phyloP scores from a whole-genome alignment of 2,888 invertebrate species.

The Automeris io region DNA sequence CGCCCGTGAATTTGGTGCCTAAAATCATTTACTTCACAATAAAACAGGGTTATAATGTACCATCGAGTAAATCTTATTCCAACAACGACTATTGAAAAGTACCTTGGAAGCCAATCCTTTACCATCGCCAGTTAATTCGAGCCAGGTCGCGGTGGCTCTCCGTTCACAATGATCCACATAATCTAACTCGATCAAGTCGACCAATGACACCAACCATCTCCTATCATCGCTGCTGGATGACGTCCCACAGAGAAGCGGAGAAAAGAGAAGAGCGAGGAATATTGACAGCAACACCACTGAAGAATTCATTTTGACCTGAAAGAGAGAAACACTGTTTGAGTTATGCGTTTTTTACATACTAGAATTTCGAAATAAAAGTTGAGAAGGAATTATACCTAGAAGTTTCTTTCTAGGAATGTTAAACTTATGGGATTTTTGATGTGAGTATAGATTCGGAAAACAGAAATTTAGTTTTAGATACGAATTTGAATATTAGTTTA shows the following conservation, averaged over 20 bases:
- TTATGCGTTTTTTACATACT: not conserved
- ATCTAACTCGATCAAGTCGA: constrained; percentile 65
- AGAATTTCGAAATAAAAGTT: not conserved
- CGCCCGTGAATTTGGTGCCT: too few relatives aligned
- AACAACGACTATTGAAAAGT: too few relatives aligned
- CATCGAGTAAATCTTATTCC: too few relatives aligned
- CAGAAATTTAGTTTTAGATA: too few relatives aligned
- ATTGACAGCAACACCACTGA: constrained; percentile 38
- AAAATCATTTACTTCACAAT: too few relatives aligned
- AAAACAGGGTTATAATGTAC: too few relatives aligned
- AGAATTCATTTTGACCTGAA: constrained; percentile 52
- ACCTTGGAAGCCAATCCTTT: constrained; percentile 54
- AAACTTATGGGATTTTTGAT: too few relatives aligned
- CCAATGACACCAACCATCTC: constrained; percentile 50
- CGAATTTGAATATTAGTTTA: too few relatives aligned
- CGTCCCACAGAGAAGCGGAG: constrained; percentile 41
- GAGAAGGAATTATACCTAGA: too few relatives aligned
- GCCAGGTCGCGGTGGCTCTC: constrained; percentile 56
- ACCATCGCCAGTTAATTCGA: constrained; percentile 48
- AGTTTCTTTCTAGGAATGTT: too few relatives aligned
- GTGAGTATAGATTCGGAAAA: too few relatives aligned
- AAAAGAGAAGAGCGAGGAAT: constrained; percentile 44
- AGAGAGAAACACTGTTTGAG: not conserved
- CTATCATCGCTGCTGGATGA: constrained; percentile 52
- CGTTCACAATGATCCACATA: constrained; percentile 65